Conservation (phyloP, 2,888 invertebrate genomes). For the Caenorhabditis panamensis region DNA sequence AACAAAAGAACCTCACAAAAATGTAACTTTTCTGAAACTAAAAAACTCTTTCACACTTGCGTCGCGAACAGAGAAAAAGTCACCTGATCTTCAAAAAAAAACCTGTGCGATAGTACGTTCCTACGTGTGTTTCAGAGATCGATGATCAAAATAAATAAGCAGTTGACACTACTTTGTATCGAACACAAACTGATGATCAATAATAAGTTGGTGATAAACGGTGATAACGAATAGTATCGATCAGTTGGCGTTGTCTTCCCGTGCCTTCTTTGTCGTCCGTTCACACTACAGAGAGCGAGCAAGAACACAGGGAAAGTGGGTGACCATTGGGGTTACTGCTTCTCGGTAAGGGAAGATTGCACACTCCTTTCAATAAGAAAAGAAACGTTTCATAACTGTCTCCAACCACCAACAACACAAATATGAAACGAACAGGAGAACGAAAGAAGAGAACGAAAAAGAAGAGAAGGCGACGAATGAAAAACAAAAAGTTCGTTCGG, state of each 20-base stretch:
- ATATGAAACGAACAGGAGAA: too few relatives aligned
- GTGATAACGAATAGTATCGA: slow-evolving; percentile 6
- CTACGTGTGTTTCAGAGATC: slow-evolving; percentile 34
- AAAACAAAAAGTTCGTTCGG: slow-evolving; percentile 45
- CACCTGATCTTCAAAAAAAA: slow-evolving; percentile 31
- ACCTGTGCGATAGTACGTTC: slow-evolving; percentile 16
- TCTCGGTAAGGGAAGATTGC: too few relatives aligned
- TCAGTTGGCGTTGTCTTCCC: neutral
- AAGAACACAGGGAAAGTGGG: too few relatives aligned
- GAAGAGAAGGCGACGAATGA: slow-evolving; percentile 8
- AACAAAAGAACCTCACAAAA: neutral
- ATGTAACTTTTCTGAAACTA: neutral
- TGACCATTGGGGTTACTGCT: too few relatives aligned
- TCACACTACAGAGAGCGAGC: neutral
- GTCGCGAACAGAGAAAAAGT: slow-evolving; percentile 19
- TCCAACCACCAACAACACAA: too few relatives aligned
- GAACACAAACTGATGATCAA: slow-evolving; percentile 23
- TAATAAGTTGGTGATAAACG: neutral
- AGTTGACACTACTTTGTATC: slow-evolving; percentile 3
- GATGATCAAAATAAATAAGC: too few relatives aligned
- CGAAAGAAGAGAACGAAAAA: neutral
- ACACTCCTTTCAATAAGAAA: too few relatives aligned
- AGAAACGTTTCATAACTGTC: too few relatives aligned
- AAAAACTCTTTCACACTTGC: slow-evolving; percentile 13
- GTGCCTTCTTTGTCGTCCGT: neutral